Percentiles rank a stretch among this genome's conserved stretches.
These are phyloP conservation scores for Lamellibrachia columna DNA, from an alignment of 2,888 invertebrate species.

Conservation along the genomic window DNA sequence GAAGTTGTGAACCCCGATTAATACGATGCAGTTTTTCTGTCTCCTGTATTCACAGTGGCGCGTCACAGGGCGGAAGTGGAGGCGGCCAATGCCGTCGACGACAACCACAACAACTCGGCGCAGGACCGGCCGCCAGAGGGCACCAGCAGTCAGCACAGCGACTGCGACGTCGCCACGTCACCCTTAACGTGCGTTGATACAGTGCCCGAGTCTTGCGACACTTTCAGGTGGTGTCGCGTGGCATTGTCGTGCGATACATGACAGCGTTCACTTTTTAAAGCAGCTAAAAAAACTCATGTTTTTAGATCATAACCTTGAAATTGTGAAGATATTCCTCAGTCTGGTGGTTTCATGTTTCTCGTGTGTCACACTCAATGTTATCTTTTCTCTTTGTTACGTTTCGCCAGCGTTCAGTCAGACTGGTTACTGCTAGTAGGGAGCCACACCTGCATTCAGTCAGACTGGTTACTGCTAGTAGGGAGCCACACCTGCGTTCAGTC, in stretches of 20 bases:
- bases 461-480: too few species aligned
- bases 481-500: too few species aligned
- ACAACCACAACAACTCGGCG: constrained; percentile 12
- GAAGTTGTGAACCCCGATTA: neutral
- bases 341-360: too few species aligned
- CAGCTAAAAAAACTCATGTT: too few species aligned
- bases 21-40: neutral
- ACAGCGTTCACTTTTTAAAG: neutral
- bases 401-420: too few species aligned
- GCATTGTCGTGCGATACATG: neutral
- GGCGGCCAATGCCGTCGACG: constrained; percentile 6
- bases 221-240: neutral
- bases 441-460: too few species aligned
- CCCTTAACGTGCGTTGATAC: neutral
- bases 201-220: neutral
- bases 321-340: too few species aligned
- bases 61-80: neutral
- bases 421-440: too few species aligned
- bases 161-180: neutral
- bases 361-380: too few species aligned
- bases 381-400: too few species aligned
- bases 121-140: neutral
- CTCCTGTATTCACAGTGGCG: neutral
- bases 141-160: neutral
- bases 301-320: too few species aligned